Conservation (phyloP, 2,113 vertebrate genomes). For the Psilopogon haemacephalus region DNA sequence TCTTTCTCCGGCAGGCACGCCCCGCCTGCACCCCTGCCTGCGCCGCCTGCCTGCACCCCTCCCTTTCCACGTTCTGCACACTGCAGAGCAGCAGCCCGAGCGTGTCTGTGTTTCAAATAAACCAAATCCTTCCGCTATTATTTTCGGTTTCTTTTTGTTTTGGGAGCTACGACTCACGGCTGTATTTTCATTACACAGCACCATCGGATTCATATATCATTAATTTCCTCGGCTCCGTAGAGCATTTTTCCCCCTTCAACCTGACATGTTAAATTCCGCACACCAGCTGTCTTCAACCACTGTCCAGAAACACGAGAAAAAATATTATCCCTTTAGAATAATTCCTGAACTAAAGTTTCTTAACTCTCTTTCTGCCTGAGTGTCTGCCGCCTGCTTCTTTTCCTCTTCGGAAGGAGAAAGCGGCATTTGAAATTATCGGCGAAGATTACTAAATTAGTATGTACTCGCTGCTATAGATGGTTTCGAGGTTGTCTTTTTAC, state of each 20-base stretch:
- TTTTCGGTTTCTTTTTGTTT: neutral
- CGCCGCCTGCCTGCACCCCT: neutral
- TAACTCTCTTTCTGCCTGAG: neutral
- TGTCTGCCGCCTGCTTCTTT: neutral
- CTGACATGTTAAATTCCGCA: neutral
- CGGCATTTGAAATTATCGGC: neutral
- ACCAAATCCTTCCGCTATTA: neutral
- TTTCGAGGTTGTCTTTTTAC: neutral
- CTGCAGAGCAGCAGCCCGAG: neutral
- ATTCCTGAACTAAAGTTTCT: neutral
- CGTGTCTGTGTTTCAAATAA: neutral
- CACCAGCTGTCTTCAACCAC: neutral
- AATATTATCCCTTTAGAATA: neutral
- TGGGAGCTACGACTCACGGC: neutral
- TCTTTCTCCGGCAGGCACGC: neutral
- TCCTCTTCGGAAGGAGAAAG: neutral
- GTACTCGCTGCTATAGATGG: neutral
- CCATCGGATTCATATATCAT: rapidly evolving
- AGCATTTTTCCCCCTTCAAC: neutral
- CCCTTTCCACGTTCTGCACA: neutral
- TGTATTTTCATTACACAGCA: neutral
- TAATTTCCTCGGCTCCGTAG: neutral
- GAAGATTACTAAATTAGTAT: neutral
- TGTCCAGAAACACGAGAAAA: neutral
- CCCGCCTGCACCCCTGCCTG: neutral